phyloP scores from a whole-genome alignment of 2,888 invertebrate species.

The Athrips mouffetella region DNA sequence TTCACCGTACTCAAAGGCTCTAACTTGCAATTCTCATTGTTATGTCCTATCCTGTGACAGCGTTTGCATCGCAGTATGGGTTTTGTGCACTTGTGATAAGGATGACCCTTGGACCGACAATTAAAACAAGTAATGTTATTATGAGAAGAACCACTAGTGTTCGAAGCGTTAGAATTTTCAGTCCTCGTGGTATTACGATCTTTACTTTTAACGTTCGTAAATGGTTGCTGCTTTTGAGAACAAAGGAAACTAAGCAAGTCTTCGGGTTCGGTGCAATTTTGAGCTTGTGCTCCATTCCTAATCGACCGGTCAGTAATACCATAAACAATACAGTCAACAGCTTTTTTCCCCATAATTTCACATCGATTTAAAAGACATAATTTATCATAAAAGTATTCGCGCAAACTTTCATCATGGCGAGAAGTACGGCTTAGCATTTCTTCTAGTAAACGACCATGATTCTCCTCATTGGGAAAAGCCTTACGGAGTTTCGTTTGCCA shows the following conservation, averaged over 20 bases:
- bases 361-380: no score
- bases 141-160: no score
- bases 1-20: no score
- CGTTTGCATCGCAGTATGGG: slow-evolving; percentile 6
- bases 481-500: slow-evolving; percentile 25
- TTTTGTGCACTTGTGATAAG: no score
- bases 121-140: no score
- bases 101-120: no score
- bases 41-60: slow-evolving; percentile 18
- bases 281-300: slow-evolving; percentile 21
- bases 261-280: slow-evolving; percentile 24
- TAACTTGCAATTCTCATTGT: slow-evolving; percentile 7
- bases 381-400: slow-evolving; percentile 19
- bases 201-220: no score
- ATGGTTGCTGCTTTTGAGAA: slow-evolving; percentile 9
- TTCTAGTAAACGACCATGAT: slow-evolving; percentile 23
- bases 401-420: slow-evolving; percentile 16
- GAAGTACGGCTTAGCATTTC: slow-evolving; percentile 23
- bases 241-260: slow-evolving; percentile 21
- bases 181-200: no score
- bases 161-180: no score
- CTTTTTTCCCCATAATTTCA: no score
- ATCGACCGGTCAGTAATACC: slow-evolving; percentile 23
- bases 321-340: slow-evolving; percentile 28
- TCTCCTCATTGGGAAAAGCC: slow-evolving; percentile 25